phyloP scores from a whole-genome alignment of 2,113 vertebrate genomes.

The Callopanchax toddi region DNA sequence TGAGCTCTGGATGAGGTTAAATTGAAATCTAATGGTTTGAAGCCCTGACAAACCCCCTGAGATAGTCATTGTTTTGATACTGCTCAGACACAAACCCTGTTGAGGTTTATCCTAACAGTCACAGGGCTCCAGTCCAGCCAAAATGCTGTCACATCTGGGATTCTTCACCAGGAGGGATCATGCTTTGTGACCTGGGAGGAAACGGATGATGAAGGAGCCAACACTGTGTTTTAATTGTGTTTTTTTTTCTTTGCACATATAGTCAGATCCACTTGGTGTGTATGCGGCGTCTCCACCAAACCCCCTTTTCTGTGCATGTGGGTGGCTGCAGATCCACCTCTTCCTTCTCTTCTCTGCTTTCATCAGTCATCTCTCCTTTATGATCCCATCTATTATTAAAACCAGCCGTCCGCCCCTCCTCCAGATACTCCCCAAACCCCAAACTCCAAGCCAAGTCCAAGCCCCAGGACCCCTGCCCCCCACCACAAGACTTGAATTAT shows the following conservation, averaged over 20 bases:
- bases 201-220: constrained; percentile 42
- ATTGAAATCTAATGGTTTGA: constrained; percentile 33
- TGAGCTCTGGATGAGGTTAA: constrained; percentile 24
- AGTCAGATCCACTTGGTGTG: constrained; percentile 52
- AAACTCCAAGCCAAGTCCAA: constrained; percentile 41
- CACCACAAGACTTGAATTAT: constrained; percentile 79
- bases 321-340: constrained; percentile 48
- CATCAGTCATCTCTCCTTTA: constrained; percentile 67
- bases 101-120: constrained; percentile 61
- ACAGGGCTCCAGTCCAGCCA: constrained; percentile 44
- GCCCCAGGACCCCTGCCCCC: constrained; percentile 61
- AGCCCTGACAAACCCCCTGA: constrained; percentile 33
- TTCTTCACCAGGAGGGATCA: constrained; percentile 56
- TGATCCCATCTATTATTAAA: constrained; percentile 82
- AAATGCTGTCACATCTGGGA: constrained; percentile 65
- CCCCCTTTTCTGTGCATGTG: constrained; percentile 34
- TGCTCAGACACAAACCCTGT: constrained; percentile 38
- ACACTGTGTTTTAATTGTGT: constrained; percentile 35
- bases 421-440: constrained; percentile 36
- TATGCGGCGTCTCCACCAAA: constrained; percentile 7
- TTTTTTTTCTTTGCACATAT: constrained; percentile 9
- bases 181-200: constrained; percentile 58
- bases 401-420: constrained; percentile 63
- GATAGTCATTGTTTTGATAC: constrained; percentile 42
- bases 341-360: constrained; percentile 45